These are phyloP conservation scores for Tadarida brasiliensis DNA, from an alignment of 2,797 vertebrate genomes.

Conservation along the genomic window DNA sequence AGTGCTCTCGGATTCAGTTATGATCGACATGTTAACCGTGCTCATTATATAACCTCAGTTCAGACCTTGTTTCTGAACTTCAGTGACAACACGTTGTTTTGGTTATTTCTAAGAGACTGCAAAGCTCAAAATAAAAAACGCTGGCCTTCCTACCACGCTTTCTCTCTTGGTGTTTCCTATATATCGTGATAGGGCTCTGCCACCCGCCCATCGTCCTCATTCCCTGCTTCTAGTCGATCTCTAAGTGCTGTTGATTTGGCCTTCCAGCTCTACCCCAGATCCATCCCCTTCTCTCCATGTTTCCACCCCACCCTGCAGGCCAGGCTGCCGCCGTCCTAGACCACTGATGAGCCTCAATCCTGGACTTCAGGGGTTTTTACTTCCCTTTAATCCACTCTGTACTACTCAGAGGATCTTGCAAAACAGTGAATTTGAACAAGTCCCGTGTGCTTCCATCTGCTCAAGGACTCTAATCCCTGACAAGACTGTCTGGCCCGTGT, in stretches of 20 bases:
- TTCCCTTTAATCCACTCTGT: neutral
- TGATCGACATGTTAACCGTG: neutral
- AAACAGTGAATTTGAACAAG: neutral
- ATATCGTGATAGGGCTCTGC: neutral
- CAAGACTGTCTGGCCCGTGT: neutral
- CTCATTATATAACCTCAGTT: neutral
- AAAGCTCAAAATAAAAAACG: neutral
- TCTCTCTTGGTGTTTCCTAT: neutral
- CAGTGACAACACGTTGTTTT: neutral
- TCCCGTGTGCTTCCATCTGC: neutral
- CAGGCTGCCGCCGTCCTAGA: neutral
- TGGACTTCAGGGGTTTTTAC: neutral
- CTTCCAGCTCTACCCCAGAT: neutral
- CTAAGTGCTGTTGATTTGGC: neutral
- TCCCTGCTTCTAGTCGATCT: neutral
- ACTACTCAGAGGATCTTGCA: neutral
- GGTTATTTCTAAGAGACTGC: constrained; percentile 7
- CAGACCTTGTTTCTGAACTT: constrained; percentile 10
- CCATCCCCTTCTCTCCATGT: neutral
- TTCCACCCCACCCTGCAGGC: neutral
- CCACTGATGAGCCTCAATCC: neutral
- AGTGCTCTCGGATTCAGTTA: neutral
- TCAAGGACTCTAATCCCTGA: neutral
- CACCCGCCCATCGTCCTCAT: neutral
- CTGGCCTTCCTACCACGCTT: neutral